Conservation (phyloP, 2,888 invertebrate species). For the Carpatolechia fugitivella region DNA sequence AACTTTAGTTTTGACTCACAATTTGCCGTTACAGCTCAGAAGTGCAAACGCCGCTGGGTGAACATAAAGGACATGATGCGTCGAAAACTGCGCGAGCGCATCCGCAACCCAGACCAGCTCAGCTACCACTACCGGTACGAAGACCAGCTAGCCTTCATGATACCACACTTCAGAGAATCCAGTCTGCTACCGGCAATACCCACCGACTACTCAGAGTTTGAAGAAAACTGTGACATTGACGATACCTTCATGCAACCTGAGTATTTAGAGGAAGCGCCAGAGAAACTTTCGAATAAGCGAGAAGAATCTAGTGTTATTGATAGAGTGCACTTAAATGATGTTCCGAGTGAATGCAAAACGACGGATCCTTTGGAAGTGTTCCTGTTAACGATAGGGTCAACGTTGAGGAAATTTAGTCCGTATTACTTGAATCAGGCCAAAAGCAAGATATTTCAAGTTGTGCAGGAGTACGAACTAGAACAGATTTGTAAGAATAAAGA, state of each 20-base stretch:
- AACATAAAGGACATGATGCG: constrained; percentile 71
- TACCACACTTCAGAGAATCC: constrained; percentile 55
- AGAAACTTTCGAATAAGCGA: constrained; percentile 13
- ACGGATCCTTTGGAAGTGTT: constrained; percentile 63
- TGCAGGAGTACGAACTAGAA: constrained; percentile 66
- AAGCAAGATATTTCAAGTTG: constrained; percentile 69
- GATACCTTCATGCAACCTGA: background rate
- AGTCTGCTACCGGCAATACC: constrained; percentile 1
- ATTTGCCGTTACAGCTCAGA: constrained; percentile 36
- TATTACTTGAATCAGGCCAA: constrained; percentile 68
- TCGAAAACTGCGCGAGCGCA: constrained; percentile 49
- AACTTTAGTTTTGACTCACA: constrained; percentile 12
- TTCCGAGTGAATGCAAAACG: constrained; percentile 22
- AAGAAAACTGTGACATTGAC: constrained; percentile 13
- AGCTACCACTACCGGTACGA: constrained; percentile 65
- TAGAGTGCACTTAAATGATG: background rate
- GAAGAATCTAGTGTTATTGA: too few relatives aligned
- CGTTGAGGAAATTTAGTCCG: constrained; percentile 57
- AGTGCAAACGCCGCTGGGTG: constrained; percentile 64
- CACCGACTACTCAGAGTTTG: constrained; percentile 34
- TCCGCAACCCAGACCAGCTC: constrained; percentile 44
- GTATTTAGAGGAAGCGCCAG: constrained; percentile 34
- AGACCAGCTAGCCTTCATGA: constrained; percentile 56
- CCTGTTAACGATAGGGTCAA: constrained; percentile 58
- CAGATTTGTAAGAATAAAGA: constrained; percentile 53